phyloP scores from a whole-genome alignment of 1,140 invertebrate species.

The Drosophila gunungcola region DNA sequence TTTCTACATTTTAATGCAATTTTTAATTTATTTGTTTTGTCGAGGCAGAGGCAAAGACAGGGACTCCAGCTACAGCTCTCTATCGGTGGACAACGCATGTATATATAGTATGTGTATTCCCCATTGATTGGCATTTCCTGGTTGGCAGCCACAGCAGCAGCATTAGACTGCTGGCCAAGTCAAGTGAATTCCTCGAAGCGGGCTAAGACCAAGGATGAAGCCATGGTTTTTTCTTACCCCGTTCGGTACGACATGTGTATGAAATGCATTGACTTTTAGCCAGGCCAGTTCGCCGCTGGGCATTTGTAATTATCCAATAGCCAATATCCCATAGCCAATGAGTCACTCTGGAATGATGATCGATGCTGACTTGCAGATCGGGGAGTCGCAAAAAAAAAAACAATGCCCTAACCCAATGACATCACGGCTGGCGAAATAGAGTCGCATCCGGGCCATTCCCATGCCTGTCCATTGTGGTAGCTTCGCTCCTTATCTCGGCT shows the following conservation, averaged over 20 bases:
- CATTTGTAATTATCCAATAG: conserved; percentile 44
- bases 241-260: not conserved
- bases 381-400: not conserved
- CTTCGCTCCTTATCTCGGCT: conserved; percentile 41
- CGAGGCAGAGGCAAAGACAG: conserved; percentile 42
- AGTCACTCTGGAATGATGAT: conserved; percentile 42
- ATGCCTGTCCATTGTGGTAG: conserved; percentile 24
- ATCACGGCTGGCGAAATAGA: conserved; percentile 67
- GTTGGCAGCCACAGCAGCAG: conserved; percentile 61
- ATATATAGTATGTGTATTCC: conserved; percentile 51
- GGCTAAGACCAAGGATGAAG: conserved; percentile 46
- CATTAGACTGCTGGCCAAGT: conserved; percentile 76
- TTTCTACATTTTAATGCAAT: conserved; percentile 83
- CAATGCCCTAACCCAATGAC: conserved; percentile 56
- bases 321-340: conserved; percentile 33
- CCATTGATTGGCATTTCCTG: conserved; percentile 84
- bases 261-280: conserved; percentile 9
- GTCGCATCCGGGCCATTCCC: conserved; percentile 67
- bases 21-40: conserved; percentile 83
- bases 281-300: conserved; percentile 17
- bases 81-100: conserved; percentile 62
- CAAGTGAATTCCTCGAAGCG: conserved; percentile 80
- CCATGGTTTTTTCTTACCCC: not conserved
- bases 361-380: conserved; percentile 70
- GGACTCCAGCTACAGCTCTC: conserved; percentile 23